A percentile compares a stretch with the other conserved stretches of the same genome.
These are phyloP conservation scores for Phasia obesa DNA, from an alignment of 2,888 invertebrate genomes.

Conservation along the genomic window DNA sequence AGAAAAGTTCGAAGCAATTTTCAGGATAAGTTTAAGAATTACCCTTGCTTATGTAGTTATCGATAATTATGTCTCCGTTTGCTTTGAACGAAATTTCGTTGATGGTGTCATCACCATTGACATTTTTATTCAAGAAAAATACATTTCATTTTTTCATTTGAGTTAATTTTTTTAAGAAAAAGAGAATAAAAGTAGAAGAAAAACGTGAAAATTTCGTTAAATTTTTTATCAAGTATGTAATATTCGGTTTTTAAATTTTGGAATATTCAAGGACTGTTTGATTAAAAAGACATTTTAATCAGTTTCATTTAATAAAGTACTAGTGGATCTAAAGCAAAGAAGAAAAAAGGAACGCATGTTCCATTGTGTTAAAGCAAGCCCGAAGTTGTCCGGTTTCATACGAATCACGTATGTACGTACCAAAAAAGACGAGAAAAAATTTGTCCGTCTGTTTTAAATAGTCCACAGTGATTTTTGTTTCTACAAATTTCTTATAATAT, in stretches of 20 bases:
- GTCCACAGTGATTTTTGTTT: conserved; percentile 67
- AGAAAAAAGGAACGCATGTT: conserved; percentile 70
- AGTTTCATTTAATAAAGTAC: conserved; percentile 39
- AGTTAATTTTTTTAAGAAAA: conserved; percentile 56
- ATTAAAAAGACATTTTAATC: conserved; percentile 14
- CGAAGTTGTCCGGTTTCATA: conserved; percentile 71
- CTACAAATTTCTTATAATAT: conserved; percentile 49
- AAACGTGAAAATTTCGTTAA: conserved; percentile 40
- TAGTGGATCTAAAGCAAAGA: conserved; percentile 62
- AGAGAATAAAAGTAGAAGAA: conserved; percentile 31
- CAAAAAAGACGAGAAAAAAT: conserved; percentile 59
- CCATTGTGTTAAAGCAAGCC: conserved; percentile 69
- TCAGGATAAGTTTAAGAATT: conserved; percentile 30
- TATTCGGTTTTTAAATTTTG: conserved; percentile 8
- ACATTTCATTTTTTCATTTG: conserved; percentile 65
- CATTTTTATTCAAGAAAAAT: conserved; percentile 66
- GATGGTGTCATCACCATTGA: conserved; percentile 67
- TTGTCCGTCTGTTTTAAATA: conserved; percentile 62
- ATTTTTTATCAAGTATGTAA: conserved; percentile 34
- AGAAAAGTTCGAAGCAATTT: conserved; percentile 24
- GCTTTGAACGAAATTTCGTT: conserved; percentile 53
- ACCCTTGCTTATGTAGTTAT: conserved; percentile 10
- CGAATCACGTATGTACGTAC: conserved; percentile 69
- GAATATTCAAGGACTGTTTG: not conserved
- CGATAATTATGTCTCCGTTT: conserved; percentile 47